These are phyloP conservation scores for Malurus elegans DNA, from an alignment of 2,113 vertebrate species.

Conservation along the genomic window DNA sequence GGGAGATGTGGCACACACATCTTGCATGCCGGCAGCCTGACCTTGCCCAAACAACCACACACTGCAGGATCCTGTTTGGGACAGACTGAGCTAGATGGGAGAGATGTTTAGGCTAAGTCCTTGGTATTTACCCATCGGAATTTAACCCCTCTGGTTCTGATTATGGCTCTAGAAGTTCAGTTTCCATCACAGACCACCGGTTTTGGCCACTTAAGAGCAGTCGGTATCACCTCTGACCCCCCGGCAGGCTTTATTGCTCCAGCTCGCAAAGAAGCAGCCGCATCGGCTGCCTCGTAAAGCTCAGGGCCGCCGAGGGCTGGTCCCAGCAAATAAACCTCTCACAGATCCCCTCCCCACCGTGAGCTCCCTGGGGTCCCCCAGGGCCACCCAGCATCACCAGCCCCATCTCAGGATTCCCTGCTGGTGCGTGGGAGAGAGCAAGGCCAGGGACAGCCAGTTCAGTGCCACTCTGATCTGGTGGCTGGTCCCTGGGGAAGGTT, in stretches of 20 bases:
- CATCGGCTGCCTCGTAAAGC: constrained; percentile 25
- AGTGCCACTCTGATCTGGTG: background rate
- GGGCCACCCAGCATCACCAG: background rate
- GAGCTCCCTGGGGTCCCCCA: background rate
- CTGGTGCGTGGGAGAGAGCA: fast-evolving
- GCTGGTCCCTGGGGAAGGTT: background rate
- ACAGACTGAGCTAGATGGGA: background rate
- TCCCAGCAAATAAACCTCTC: background rate
- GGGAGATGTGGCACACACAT: background rate
- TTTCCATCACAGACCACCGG: constrained; percentile 28
- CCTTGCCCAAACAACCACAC: background rate
- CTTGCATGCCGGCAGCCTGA: background rate
- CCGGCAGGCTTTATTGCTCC: background rate
- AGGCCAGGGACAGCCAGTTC: background rate
- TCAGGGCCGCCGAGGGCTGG: background rate
- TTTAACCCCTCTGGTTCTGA: constrained; percentile 52
- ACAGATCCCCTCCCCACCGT: fast-evolving
- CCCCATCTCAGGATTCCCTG: background rate
- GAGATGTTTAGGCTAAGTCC: constrained; percentile 57
- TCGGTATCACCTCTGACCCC: constrained; percentile 27
- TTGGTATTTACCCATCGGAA: background rate
- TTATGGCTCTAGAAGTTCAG: constrained; percentile 46
- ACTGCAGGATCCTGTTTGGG: constrained; percentile 17
- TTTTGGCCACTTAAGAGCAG: constrained; percentile 42
- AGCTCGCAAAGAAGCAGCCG: background rate